Base-by-base conservation (phyloP, 2,113 vertebrate species). In the Charina bottae region DNA sequence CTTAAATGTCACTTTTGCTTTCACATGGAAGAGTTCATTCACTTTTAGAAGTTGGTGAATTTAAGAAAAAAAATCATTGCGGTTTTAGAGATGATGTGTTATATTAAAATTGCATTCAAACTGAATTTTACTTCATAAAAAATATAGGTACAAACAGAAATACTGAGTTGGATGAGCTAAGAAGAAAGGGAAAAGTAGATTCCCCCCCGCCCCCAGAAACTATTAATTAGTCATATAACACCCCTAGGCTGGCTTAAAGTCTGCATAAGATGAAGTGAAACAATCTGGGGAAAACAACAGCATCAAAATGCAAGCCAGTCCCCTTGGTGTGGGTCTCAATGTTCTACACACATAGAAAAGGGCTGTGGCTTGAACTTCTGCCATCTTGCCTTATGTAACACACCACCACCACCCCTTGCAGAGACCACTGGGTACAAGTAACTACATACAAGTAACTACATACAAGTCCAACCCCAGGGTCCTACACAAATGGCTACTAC, bases 71-170 rank as follows among this genome's bases (percentile, higher is more conserved):
- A 24, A 87, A 93, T 92, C 90, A 28, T 19, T 93, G 87, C 46
- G 92, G 56, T 37, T 15, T 90, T 94, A 2, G 56, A 94, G 90
- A 90, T 86, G 23, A 60, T 72, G 91, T 87, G 89, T 95, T 94
- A 90, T 42, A 86, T 85, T 94, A 90, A 95, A 95, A 93, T 89
- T 90, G 78, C 85, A 93, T 92, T 91, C 92, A 96, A 96, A 84
- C 94, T 96, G 92, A 87, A 90, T 85, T 92, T 93, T 91, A 90
- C 49, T 59, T 93, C 90, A 94, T 0, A 90, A 92, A 91, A n/a
- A 87, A 88, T 90, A 96, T 93, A 95, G 93, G 95, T 95, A 93
- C 53, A 96, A 94, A 94, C 87, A 94, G 96, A 97, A 97, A 95
- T 94, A 91, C 62, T 95, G 94, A 96, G 94, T 96, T 95, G 96